Conservation (phyloP, 2,888 invertebrate genomes). For the Drosophila tanythrix region DNA sequence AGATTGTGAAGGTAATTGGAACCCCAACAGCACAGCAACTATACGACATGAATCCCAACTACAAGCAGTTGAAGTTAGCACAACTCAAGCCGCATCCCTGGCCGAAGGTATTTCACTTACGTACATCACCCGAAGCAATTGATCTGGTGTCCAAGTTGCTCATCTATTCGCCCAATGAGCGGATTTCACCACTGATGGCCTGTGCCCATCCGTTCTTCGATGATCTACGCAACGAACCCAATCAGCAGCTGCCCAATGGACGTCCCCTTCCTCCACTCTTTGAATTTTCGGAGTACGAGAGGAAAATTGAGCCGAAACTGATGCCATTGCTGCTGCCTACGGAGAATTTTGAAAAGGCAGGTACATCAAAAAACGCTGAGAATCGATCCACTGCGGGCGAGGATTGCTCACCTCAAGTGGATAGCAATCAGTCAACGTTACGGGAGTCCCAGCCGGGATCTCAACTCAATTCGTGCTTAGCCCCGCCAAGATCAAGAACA, state of each 20-base stretch:
- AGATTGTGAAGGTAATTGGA: slow-evolving; percentile 99
- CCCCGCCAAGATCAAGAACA: not conserved
- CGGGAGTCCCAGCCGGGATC: not conserved
- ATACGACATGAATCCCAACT: slow-evolving; percentile 99
- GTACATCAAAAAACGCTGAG: slow-evolving; percentile 3
- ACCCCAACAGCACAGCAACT: slow-evolving; percentile 99
- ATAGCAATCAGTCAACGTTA: slow-evolving; percentile 8
- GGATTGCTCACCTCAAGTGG: slow-evolving; percentile 21
- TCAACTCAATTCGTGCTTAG: not conserved
- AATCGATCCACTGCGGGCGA: slow-evolving; percentile 54
- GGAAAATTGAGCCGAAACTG: slow-evolving; percentile 76
- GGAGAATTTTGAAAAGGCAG: not conserved
- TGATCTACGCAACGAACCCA: slow-evolving; percentile 97
- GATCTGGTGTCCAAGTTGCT: slow-evolving; percentile 95
- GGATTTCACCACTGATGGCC: slow-evolving; percentile 97
- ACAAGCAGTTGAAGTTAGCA: slow-evolving; percentile 99
- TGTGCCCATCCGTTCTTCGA: slow-evolving; percentile 99
- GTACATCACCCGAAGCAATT: slow-evolving; percentile 96
- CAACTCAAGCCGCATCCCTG: slow-evolving; percentile 99
- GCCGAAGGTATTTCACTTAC: slow-evolving; percentile 98
- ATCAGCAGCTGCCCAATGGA: slow-evolving; percentile 95
- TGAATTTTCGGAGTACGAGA: slow-evolving; percentile 95
- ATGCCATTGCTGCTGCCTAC: slow-evolving; percentile 56
- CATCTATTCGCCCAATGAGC: slow-evolving; percentile 98
- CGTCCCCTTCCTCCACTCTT: slow-evolving; percentile 97